These are phyloP conservation scores for Seladonia tumulorum DNA, from an alignment of 2,888 invertebrate genomes.

Conservation along the genomic window DNA sequence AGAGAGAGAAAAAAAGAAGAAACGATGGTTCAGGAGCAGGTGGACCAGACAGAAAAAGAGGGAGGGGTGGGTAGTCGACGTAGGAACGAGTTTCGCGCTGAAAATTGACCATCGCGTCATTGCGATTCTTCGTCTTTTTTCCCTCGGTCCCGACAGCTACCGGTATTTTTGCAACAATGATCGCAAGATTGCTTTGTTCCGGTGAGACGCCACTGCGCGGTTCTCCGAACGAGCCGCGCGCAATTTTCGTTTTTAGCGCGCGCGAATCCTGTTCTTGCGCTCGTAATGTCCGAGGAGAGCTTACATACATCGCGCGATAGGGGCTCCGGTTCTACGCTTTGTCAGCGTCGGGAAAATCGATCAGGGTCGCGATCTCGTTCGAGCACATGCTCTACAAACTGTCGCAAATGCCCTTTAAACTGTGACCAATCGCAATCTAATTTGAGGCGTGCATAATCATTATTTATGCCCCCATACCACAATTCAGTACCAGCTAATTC, in stretches of 20 bases:
- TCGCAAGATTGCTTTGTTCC: background rate
- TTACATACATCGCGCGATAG: slow-evolving; percentile 21
- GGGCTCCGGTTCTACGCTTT: slow-evolving; percentile 45
- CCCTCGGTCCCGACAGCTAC: background rate
- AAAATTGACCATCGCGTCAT: slow-evolving; percentile 61
- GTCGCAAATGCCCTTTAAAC: background rate
- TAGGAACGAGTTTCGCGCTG: slow-evolving; percentile 65
- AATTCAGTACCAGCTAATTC: too few relatives aligned
- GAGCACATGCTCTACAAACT: background rate
- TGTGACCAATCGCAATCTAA: background rate
- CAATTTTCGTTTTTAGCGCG: slow-evolving; percentile 2
- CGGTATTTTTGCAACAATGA: slow-evolving; percentile 25
- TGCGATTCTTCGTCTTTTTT: slow-evolving; percentile 48
- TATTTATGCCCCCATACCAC: background rate
- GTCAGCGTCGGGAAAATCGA: slow-evolving; percentile 30
- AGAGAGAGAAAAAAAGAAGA: slow-evolving; percentile 39
- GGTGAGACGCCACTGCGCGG: background rate
- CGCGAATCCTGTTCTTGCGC: background rate
- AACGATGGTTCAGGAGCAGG: slow-evolving; percentile 68
- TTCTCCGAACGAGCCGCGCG: background rate
- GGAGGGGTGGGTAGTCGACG: slow-evolving; percentile 53
- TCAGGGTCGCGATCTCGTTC: slow-evolving; percentile 56
- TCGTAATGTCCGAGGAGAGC: background rate
- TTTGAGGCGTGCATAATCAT: background rate
- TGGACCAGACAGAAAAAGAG: slow-evolving; percentile 65